Conservation (phyloP, 2,113 vertebrate species). For the Pogona vitticeps region DNA sequence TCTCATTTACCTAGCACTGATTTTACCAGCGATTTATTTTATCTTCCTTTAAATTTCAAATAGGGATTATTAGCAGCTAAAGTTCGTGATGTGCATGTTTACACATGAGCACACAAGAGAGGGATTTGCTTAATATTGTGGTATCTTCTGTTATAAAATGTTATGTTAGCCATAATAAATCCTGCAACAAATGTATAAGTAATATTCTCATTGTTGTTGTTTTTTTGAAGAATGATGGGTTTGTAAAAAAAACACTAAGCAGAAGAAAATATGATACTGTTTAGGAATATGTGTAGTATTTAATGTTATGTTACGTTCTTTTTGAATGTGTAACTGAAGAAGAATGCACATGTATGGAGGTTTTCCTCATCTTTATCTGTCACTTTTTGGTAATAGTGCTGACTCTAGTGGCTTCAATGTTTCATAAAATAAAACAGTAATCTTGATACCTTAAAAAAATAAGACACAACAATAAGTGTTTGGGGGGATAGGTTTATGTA, state of each 20-base stretch:
- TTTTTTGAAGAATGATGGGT: not conserved
- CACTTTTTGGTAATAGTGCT: too few species aligned
- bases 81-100: not conserved
- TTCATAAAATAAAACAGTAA: too few species aligned
- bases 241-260: not conserved
- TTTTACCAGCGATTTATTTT: not conserved
- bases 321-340: too few species aligned
- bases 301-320: not conserved
- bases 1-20: not conserved
- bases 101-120: not conserved
- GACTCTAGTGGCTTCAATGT: too few species aligned
- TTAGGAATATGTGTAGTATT: not conserved
- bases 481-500: too few species aligned
- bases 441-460: too few species aligned
- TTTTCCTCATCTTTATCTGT: too few species aligned
- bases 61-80: not conserved
- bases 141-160: not conserved
- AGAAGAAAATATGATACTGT: not conserved
- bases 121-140: not conserved
- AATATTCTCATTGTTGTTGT: not conserved
- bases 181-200: not conserved
- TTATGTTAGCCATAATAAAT: not conserved
- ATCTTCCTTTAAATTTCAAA: not conserved
- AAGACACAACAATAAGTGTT: too few species aligned
- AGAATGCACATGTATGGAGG: too few species aligned